Percentiles rank a stretch among this genome's conserved stretches.
Conservation (phyloP, 2,797 vertebrate species). For the Austrolebias charrua region DNA sequence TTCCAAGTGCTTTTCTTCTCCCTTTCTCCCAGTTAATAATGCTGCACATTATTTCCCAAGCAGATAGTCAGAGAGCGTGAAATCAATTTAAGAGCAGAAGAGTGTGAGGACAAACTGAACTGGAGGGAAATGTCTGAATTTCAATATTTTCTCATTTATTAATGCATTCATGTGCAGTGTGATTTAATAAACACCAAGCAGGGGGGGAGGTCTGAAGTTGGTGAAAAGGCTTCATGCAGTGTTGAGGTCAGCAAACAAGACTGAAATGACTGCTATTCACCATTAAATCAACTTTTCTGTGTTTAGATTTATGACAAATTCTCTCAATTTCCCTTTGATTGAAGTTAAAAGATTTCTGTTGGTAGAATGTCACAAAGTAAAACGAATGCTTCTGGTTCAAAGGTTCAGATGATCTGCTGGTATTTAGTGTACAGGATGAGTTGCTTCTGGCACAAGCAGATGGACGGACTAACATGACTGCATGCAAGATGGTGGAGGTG, state of each 20-base stretch:
- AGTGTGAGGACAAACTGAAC: slow-evolving; percentile 68
- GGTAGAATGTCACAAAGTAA: background rate
- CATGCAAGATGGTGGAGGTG: slow-evolving; percentile 41
- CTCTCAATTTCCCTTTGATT: background rate
- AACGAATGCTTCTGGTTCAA: slow-evolving; percentile 17
- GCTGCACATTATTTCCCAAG: slow-evolving; percentile 71
- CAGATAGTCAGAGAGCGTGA: slow-evolving; percentile 72
- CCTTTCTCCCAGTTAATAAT: slow-evolving; percentile 66
- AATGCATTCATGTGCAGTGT: slow-evolving; percentile 55
- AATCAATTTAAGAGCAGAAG: slow-evolving; percentile 75
- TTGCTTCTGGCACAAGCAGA: slow-evolving; percentile 10
- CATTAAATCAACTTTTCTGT: background rate
- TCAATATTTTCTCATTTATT: slow-evolving; percentile 71
- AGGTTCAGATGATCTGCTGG: slow-evolving; percentile 5
- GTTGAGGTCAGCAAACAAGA: background rate
- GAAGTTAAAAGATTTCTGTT: background rate
- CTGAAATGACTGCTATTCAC: background rate
- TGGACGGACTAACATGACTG: slow-evolving; percentile 24
- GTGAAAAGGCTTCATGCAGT: slow-evolving; percentile 8
- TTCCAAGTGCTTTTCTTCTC: slow-evolving; percentile 57
- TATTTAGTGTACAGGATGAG: slow-evolving; percentile 17
- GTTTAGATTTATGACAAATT: background rate
- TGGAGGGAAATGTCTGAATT: slow-evolving; percentile 67
- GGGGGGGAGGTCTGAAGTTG: slow-evolving; percentile 14
- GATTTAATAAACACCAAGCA: slow-evolving; percentile 66